Conservation (phyloP, 2,113 vertebrate genomes). For the Thinocorus orbignyianus region DNA sequence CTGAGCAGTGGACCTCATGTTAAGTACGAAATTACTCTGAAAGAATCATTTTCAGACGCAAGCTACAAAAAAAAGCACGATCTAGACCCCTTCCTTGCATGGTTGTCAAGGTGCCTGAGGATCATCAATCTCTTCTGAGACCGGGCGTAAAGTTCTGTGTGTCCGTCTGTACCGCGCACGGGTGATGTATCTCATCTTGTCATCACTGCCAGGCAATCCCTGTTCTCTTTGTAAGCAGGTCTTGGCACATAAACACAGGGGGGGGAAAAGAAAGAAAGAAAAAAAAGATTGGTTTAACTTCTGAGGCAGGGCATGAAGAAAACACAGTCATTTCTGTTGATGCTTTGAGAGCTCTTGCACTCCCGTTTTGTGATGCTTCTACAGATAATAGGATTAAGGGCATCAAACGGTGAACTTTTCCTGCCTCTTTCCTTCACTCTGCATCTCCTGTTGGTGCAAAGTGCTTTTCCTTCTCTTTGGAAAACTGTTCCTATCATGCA, state of each 20-base stretch:
- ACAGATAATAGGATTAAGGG: neutral
- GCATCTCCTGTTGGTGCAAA: neutral
- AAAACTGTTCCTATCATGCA: neutral
- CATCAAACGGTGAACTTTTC: neutral
- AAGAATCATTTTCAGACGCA: neutral
- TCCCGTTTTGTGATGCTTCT: neutral
- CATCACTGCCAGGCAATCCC: neutral
- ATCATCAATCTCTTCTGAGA: neutral
- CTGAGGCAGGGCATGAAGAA: neutral
- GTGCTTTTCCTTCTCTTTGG: neutral
- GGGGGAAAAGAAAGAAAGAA: too few relatives aligned
- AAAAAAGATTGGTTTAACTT: neutral
- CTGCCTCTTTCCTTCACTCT: neutral
- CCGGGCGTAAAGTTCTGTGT: neutral
- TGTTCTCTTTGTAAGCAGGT: neutral
- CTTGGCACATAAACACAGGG: neutral
- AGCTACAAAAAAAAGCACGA: neutral
- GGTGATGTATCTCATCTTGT: neutral
- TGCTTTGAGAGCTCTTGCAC: neutral
- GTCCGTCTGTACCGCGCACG: fast-evolving
- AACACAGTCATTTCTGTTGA: neutral
- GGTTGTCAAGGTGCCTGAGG: neutral
- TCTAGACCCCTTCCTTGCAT: neutral
- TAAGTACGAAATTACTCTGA: neutral
- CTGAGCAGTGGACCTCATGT: neutral